A percentile compares a stretch with the other conserved stretches of the same genome.
These are phyloP conservation scores for Lysandra coridon DNA, from an alignment of 2,888 invertebrate genomes.

Conservation along the genomic window DNA sequence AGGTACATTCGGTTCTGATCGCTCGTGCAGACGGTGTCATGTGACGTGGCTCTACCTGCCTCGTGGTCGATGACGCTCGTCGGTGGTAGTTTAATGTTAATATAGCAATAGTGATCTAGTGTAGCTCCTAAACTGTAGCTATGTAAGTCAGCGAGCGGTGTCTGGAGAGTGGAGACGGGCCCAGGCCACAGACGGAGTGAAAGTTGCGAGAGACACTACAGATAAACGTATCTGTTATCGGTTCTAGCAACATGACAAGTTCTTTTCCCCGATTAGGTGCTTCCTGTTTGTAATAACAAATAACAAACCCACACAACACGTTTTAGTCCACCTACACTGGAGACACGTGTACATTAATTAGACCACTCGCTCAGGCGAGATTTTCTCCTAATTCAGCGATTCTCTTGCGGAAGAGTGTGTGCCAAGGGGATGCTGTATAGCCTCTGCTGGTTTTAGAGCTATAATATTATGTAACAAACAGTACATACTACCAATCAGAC, in stretches of 20 bases:
- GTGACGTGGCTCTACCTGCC: constrained; percentile 43
- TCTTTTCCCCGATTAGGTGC: constrained; percentile 9
- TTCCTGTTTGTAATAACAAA: constrained; percentile 19
- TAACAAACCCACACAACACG: constrained; percentile 2
- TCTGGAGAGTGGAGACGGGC: neutral
- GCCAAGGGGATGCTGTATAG: neutral
- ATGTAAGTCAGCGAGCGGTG: neutral
- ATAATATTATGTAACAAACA: neutral
- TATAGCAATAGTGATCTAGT: neutral
- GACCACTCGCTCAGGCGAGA: neutral
- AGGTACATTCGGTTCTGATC: constrained; percentile 58
- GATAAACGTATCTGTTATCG: constrained; percentile 1
- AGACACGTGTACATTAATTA: constrained; percentile 11
- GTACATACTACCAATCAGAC: neutral
- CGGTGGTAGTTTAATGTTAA: constrained; percentile 7
- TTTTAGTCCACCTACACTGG: neutral
- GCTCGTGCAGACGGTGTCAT: constrained; percentile 37
- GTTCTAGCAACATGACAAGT: neutral
- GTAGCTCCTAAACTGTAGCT: neutral
- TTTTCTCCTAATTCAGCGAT: neutral
- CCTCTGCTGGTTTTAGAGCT: neutral
- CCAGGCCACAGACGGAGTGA: neutral
- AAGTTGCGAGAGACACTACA: neutral
- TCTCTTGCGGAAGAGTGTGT: neutral
- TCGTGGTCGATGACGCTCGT: constrained; percentile 37